Base-by-base conservation (phyloP, 2,797 vertebrate species). In the Harpagifer antarcticus region DNA sequence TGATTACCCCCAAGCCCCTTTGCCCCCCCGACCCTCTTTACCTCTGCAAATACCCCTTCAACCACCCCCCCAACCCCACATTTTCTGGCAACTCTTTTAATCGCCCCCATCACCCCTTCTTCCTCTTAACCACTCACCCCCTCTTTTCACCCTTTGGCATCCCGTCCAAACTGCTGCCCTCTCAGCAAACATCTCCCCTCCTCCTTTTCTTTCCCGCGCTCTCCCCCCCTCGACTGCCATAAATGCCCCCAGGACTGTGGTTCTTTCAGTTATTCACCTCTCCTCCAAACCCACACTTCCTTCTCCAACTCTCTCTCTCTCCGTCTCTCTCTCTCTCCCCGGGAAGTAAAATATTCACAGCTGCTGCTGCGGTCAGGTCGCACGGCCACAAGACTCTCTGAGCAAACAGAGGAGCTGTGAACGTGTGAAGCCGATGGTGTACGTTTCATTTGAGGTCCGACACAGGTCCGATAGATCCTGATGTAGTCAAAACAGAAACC, bases 291-390 rank as follows among this genome's bases (percentile, higher is more conserved):
- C 84, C 74, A 71, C 82, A 79, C 31, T 33, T 81, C 82, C 76
- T 75, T 85, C 84, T 83, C 82, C 40, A 75, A 78, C 66, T 40
- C 73, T 69, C 72, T 56, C 75, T 15, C 74, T 62, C 16, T 15
- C 71, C 72, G 72, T 77, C 79, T 68, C 82, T 40, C 73, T 12
- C 44, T 20, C 66, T 79, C 88, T 90, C 90, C 78, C 88, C 80
- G 70, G 91, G 92, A 91, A 84, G 87, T 93, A 90, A 94, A 94
- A 94, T 93, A 94, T 94, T 94, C 93, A 93, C 94, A 94, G 94
- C 94, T 95, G 94, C 92, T 90, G 83, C 93, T 94, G 95, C 85
- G 94, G 94, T 95, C 91, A 79, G 90, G 88, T 93, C 92, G 90
- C 87, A 80, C 87, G 78, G 93, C 94, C 93, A 87, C 94, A 94